Conservation (phyloP, 30 jellyfish, hydroid and myxozoan species). For the Sanderia malayensis region DNA sequence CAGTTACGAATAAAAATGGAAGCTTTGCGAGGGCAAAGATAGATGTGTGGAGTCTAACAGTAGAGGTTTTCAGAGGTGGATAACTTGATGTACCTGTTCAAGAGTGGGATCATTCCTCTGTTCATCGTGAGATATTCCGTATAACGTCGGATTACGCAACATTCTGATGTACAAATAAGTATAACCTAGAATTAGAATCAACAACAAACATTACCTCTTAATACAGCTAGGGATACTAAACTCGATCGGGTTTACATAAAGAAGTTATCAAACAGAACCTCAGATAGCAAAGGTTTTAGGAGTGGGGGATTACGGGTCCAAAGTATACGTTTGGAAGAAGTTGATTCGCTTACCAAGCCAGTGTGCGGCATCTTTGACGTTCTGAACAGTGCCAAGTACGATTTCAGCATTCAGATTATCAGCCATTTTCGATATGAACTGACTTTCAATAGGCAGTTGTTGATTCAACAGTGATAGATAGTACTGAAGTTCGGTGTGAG, state of each 20-base stretch:
- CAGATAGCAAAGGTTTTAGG: too few species aligned
- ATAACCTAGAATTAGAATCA: constrained; percentile 56
- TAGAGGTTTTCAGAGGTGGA: too few species aligned
- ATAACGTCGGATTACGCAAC: constrained; percentile 95
- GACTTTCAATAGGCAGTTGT: constrained; percentile 98
- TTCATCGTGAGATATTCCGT: constrained; percentile 92
- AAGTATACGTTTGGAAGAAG: too few species aligned
- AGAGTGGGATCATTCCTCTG: constrained; percentile 72
- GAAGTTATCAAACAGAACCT: background rate
- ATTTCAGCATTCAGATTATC: constrained; percentile 97
- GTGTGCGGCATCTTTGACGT: constrained; percentile 90
- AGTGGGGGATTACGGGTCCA: too few species aligned
- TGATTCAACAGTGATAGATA: constrained; percentile 92
- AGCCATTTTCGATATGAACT: constrained; percentile 75
- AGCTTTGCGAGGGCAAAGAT: too few species aligned
- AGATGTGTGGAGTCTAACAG: too few species aligned
- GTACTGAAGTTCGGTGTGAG: constrained; percentile 94
- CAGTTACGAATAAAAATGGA: too few species aligned
- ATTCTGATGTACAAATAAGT: constrained; percentile 90
- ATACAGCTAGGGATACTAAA: too few species aligned
- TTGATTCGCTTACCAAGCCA: constrained; percentile 99
- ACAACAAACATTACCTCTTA: background rate
- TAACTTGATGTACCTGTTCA: too few species aligned
- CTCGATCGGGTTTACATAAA: background rate
- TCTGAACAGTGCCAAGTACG: constrained; percentile 90